Conservation (phyloP, 2,797 vertebrate genomes). For the Protosalanx chinensis region DNA sequence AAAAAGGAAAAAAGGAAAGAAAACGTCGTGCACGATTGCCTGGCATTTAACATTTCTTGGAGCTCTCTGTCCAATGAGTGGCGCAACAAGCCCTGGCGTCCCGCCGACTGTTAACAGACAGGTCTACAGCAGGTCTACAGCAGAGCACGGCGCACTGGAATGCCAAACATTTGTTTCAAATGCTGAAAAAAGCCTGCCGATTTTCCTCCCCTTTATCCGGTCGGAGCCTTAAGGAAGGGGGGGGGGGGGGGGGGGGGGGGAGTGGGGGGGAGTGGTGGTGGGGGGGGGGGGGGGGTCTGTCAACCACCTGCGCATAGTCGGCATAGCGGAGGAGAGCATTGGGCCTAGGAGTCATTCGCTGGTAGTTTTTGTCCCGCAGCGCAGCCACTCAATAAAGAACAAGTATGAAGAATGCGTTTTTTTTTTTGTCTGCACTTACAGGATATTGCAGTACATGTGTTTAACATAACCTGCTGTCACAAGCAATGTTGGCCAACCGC, state of each 20-base stretch:
- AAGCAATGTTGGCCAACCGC: slow-evolving; percentile 29
- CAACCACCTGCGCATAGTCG: slow-evolving; percentile 70
- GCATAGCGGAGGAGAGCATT: slow-evolving; percentile 61
- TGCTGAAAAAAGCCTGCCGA: slow-evolving; percentile 49
- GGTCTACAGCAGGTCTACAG: slow-evolving; percentile 67
- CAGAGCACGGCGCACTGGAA: slow-evolving; percentile 63
- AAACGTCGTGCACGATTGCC: slow-evolving; percentile 36
- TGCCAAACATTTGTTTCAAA: slow-evolving; percentile 72
- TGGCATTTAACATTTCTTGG: slow-evolving; percentile 47
- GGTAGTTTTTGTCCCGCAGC: slow-evolving; percentile 44
- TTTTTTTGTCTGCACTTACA: slow-evolving; percentile 44
- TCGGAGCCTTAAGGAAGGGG: slow-evolving; percentile 48
- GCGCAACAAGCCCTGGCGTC: slow-evolving; percentile 55
- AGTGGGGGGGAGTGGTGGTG: too few species aligned
- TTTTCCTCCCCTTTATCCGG: slow-evolving; percentile 54
- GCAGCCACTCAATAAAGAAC: slow-evolving; percentile 65
- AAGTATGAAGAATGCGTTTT: slow-evolving; percentile 66
- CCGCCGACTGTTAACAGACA: slow-evolving; percentile 60
- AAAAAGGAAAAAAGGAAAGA: too few species aligned
- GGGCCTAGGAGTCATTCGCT: slow-evolving; percentile 44
- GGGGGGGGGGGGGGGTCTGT: slow-evolving; percentile 32
- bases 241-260: too few species aligned
- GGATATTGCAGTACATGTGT: slow-evolving; percentile 68
- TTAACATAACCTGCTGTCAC: slow-evolving; percentile 59
- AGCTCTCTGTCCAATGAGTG: slow-evolving; percentile 34